Conservation (phyloP, 2,797 vertebrate genomes). For the Sebastes itinus region DNA sequence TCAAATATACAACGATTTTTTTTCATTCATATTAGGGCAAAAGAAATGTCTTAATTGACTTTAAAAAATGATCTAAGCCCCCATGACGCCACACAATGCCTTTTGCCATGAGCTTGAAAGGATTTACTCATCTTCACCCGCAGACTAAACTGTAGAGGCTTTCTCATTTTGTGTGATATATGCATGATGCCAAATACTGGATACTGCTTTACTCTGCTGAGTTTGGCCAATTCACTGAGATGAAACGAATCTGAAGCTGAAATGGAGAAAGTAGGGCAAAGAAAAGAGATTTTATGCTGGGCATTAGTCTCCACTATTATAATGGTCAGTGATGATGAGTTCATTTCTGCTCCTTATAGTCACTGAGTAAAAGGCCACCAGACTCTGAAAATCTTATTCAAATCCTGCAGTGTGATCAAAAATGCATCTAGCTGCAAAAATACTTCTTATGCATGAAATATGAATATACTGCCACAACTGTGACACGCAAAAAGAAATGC, state of each 20-base stretch:
- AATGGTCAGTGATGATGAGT: conserved; percentile 49
- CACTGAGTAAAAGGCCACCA: conserved; percentile 8
- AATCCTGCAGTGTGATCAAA: not conserved
- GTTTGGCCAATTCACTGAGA: conserved; percentile 17
- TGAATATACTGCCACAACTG: not conserved
- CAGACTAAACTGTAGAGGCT: not conserved
- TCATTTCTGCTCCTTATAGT: conserved; percentile 34
- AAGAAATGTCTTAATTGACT: conserved; percentile 10
- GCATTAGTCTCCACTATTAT: conserved; percentile 44
- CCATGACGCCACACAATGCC: not conserved
- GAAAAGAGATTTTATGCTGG: conserved; percentile 32
- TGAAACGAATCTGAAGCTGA: conserved; percentile 36
- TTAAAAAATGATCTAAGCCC: not conserved
- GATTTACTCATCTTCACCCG: conserved; percentile 15
- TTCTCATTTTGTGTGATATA: conserved; percentile 21
- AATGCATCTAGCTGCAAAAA: not conserved
- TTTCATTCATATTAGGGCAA: conserved; percentile 1
- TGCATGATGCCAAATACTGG: conserved; percentile 14
- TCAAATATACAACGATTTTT: conserved; percentile 2
- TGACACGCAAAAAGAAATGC: not conserved
- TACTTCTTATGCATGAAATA: not conserved
- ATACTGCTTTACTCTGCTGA: conserved; percentile 15
- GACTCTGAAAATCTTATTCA: not conserved
- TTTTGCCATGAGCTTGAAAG: conserved; percentile 1
- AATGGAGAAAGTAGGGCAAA: conserved; percentile 49